A percentile compares a stretch with the other conserved stretches of the same genome.
Evolutionary conservation across 2,888 invertebrate genomes (phyloP).

Genomic region (Lutraria lutraria): DNA sequence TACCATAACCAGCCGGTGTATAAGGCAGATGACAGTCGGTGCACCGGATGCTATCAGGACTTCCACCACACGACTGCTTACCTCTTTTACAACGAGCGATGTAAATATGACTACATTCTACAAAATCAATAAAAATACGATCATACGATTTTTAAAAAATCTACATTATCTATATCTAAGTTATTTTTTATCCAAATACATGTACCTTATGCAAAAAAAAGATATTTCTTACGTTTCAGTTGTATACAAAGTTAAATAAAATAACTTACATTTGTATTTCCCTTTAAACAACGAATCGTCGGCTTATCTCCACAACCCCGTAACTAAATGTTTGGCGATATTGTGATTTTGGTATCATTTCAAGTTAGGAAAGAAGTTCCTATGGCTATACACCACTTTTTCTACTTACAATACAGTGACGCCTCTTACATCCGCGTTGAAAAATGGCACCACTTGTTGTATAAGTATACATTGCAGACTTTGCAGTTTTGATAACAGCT

Average conservation of each 20-base stretch:
- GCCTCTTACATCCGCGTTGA: too few relatives aligned
- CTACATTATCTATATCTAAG: not conserved
- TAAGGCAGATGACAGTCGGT: conserved; percentile 31
- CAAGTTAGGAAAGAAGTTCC: too few relatives aligned
- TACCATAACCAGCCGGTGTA: conserved; percentile 30
- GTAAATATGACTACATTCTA: conserved; percentile 29
- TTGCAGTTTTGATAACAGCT: too few relatives aligned
- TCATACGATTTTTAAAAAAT: not conserved
- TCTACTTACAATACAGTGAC: too few relatives aligned
- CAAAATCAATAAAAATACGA: not conserved
- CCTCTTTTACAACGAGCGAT: conserved; percentile 28
- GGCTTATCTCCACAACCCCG: too few relatives aligned
- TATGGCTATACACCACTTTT: too few relatives aligned
- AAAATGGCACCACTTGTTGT: too few relatives aligned
- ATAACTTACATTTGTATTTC: not conserved
- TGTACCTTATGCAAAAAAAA: not conserved
- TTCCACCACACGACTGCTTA: conserved; percentile 35
- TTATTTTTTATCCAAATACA: not conserved
- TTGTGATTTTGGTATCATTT: too few relatives aligned
- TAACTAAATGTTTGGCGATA: too few relatives aligned
- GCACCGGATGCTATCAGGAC: conserved; percentile 36
- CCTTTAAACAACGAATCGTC: not conserved
- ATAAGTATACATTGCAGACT: too few relatives aligned
- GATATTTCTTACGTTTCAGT: not conserved
- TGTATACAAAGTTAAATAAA: not conserved